Percentiles rank a stretch among this genome's conserved stretches.
Conservation (phyloP, 2,797 vertebrate species). For the Phataginus tricuspis region DNA sequence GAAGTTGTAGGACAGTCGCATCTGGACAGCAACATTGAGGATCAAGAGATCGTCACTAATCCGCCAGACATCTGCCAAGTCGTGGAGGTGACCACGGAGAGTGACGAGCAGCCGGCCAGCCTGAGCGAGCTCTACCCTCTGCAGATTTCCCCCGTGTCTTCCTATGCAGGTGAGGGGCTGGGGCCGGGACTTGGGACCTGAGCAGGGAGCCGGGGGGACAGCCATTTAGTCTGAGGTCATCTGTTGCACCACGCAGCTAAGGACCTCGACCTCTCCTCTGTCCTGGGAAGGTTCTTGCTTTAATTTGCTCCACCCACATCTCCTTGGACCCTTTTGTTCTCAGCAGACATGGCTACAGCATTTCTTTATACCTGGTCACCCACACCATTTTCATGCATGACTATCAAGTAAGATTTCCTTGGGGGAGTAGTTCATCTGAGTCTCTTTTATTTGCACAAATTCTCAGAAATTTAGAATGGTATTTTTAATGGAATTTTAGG, state of each 20-base stretch:
- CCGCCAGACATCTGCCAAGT: conserved; percentile 97
- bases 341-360: neutral
- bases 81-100: conserved; percentile 97
- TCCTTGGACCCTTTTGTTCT: neutral
- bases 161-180: conserved; percentile 91
- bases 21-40: conserved; percentile 87
- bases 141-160: conserved; percentile 97
- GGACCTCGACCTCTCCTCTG: neutral
- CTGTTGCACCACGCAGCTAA: neutral
- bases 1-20: conserved; percentile 87
- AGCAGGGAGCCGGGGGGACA: neutral
- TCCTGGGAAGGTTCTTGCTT: neutral
- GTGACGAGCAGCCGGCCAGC: conserved; percentile 94
- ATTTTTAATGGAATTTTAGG: neutral
- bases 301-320: neutral
- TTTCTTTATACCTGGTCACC: neutral
- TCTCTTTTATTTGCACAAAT: neutral
- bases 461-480: neutral
- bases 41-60: conserved; percentile 93
- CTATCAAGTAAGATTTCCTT: neutral
- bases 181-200: neutral
- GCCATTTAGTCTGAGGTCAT: neutral
- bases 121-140: conserved; percentile 96
- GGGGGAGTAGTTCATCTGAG: neutral
- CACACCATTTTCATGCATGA: neutral